These are phyloP conservation scores for Andrena fulva DNA, from an alignment of 2,888 invertebrate species.

Conservation along the genomic window DNA sequence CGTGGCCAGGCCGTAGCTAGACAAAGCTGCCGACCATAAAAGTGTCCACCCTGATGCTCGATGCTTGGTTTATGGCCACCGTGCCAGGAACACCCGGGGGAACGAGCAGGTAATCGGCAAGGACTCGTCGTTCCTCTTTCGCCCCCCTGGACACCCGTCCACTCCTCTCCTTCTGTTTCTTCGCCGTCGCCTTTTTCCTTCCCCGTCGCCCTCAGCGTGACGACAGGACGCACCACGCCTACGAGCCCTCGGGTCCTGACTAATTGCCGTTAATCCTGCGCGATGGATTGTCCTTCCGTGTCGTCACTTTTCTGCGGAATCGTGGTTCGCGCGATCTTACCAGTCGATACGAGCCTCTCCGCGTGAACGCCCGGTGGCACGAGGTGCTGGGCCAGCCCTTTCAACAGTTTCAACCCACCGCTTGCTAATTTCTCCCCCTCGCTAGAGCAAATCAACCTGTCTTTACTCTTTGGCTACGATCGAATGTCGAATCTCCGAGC, in stretches of 20 bases:
- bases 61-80: constrained; percentile 77
- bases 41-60: constrained; percentile 77
- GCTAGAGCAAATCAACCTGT: not conserved
- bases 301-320: constrained; percentile 46
- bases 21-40: constrained; percentile 81
- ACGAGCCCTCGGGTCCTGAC: constrained; percentile 61
- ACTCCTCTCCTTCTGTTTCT: not conserved
- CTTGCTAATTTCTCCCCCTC: constrained; percentile 2
- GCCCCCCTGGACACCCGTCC: not conserved
- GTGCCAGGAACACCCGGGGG: constrained; percentile 66
- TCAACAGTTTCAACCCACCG: not conserved
- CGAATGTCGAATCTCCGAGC: not conserved
- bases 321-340: constrained; percentile 11
- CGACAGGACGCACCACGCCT: constrained; percentile 72
- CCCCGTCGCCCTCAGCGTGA: constrained; percentile 52
- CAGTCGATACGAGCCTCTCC: not conserved
- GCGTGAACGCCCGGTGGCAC: not conserved
- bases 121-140: constrained; percentile 24
- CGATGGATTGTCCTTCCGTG: constrained; percentile 46
- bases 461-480: not conserved
- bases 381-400: too few species aligned
- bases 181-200: not conserved
- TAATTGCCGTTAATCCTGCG: constrained; percentile 74
- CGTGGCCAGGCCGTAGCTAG: constrained; percentile 62
- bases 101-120: constrained; percentile 63